Base-by-base conservation (phyloP, 2,888 invertebrate genomes). In the Artemia sinica region DNA sequence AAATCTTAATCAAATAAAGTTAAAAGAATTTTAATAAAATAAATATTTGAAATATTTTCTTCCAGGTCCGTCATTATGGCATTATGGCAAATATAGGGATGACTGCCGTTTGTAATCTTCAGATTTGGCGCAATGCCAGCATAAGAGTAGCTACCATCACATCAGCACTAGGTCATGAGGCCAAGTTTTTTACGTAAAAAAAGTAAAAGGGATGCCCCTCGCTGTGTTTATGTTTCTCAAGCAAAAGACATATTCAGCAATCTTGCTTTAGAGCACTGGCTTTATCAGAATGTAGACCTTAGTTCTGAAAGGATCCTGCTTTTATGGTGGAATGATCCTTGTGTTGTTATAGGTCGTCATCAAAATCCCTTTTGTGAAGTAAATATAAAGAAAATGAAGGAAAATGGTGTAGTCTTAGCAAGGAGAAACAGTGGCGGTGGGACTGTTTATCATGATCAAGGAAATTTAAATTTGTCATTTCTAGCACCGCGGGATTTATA, bases 321-420 rank as follows among this genome's bases (percentile, higher is more conserved):
- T 78, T 80, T 97, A 70, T 97, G 95, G 93, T 84, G 87, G 69
- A 98, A 96, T 78, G 84, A 87, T 73, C 95, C 96, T 0, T 89
- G 92, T 76, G 90, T 98, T 69, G 95, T 98, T 8, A 86, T 97
- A 76, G 98, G 98, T 8, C 84, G 91, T 70, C 91, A 96, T 78
- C 97, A 97, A 78, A 98, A 98, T 79, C 93, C 95, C 0, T 98
- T 95, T 88, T 77, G 86, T 50, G 97, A 98, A 78, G 87, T 90
- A 1, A 89, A 96, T 77, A 80, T 91, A 4, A 82, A 84, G 3
- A 81, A 82, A 65, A 77, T 89, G 67, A 76, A 81, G 71, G 83
- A 85, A 67, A 81, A 83, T 65, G 86, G 85, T 14, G 85, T 96
- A 70, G 81, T 83, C 12, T 75, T 95, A 71, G 95, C 89, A 0